These are phyloP conservation scores for Vombatus ursinus DNA, from an alignment of 2,113 vertebrate genomes.

Conservation along the genomic window DNA sequence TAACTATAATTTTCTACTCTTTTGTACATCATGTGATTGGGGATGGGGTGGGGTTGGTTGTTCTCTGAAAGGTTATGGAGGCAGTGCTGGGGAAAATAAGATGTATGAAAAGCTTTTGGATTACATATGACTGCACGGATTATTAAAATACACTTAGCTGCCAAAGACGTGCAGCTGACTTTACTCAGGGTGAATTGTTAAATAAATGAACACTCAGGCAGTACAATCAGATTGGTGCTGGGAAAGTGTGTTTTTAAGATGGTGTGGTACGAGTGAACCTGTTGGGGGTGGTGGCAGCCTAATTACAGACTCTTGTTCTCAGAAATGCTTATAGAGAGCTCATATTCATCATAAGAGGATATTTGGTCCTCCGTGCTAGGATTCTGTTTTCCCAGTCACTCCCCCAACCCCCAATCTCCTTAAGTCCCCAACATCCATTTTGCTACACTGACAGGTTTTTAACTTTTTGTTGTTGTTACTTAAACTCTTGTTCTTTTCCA, in stretches of 20 bases:
- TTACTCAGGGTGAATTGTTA: constrained; percentile 74
- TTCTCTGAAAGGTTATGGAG: constrained; percentile 71
- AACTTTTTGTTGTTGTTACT: constrained; percentile 16
- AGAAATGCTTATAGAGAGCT: constrained; percentile 65
- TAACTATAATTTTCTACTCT: constrained; percentile 70
- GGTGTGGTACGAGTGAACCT: constrained; percentile 5
- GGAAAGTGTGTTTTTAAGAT: constrained; percentile 67
- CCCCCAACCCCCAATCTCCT: too few species aligned
- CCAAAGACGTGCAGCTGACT: constrained; percentile 69
- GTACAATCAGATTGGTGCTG: constrained; percentile 61
- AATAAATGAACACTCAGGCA: constrained; percentile 77
- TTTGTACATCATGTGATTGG: constrained; percentile 55
- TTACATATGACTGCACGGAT: constrained; percentile 68
- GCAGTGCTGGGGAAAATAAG: constrained; percentile 55
- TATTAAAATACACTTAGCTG: constrained; percentile 74
- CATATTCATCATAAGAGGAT: not conserved
- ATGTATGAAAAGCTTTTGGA: constrained; percentile 74
- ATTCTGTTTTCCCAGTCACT: constrained; percentile 2
- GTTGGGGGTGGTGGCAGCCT: constrained; percentile 59
- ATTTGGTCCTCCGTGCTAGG: constrained; percentile 19
- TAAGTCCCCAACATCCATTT: constrained; percentile 47
- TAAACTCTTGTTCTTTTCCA: constrained; percentile 45
- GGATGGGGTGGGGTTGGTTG: constrained; percentile 57
- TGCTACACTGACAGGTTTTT: constrained; percentile 7
- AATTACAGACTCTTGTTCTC: constrained; percentile 54